phyloP scores from a whole-genome alignment of 2,113 vertebrate species.

The Chelonoidis abingdonii region DNA sequence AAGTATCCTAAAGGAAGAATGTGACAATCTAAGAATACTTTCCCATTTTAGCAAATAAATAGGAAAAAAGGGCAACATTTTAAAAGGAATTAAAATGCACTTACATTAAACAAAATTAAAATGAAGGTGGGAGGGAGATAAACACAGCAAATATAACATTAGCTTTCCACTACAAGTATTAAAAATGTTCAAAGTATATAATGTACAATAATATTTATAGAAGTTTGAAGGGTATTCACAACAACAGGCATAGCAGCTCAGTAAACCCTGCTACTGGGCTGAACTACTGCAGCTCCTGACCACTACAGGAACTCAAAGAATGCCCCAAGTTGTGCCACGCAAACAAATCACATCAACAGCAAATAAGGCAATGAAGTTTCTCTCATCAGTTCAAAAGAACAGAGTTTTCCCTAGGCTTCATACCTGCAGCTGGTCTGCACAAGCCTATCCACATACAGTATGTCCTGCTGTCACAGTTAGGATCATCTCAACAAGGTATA shows the following conservation, averaged over 20 bases:
- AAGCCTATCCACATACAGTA: not conserved
- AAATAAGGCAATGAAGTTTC: not conserved
- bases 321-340: not conserved
- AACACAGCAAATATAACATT: fast-evolving
- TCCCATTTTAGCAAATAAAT: constrained; percentile 3
- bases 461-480: not conserved
- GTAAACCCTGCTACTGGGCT: not conserved
- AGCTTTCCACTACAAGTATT: not conserved
- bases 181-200: not conserved
- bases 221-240: not conserved
- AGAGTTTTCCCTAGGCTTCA: not conserved
- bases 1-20: not conserved
- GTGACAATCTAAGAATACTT: not conserved
- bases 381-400: not conserved
- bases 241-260: not conserved
- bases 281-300: not conserved
- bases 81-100: not conserved
- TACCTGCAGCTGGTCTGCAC: not conserved
- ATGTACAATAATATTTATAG: not conserved
- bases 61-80: not conserved
- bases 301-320: not conserved
- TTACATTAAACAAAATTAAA: not conserved
- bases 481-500: not conserved
- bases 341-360: not conserved
- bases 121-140: fast-evolving